A percentile compares a stretch with the other conserved stretches of the same genome.
Evolutionary conservation across 1,140 invertebrate genomes (phyloP).

Genomic region (Leptinotarsa defecta): DNA sequence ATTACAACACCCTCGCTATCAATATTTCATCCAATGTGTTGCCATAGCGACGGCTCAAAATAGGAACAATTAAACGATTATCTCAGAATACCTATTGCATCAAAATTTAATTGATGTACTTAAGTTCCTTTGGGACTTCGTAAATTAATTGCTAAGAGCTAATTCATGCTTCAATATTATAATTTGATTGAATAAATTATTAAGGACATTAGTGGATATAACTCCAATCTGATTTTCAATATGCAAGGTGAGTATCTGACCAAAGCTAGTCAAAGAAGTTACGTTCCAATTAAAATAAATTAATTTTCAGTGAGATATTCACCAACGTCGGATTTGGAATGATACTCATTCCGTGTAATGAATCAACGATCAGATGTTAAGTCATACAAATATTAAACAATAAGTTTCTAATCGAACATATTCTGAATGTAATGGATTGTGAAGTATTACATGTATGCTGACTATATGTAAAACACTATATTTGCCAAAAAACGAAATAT

Average conservation of each 20-base stretch:
- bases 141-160: slow-evolving; percentile 10
- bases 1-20: too few relatives aligned
- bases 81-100: slow-evolving; percentile 9
- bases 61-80: neutral
- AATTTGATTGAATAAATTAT: slow-evolving; percentile 17
- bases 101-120: slow-evolving; percentile 9
- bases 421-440: too few relatives aligned
- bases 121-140: slow-evolving; percentile 9
- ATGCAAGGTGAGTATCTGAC: neutral
- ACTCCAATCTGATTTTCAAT: neutral
- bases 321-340: neutral
- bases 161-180: slow-evolving; percentile 5
- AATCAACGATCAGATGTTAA: neutral
- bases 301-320: neutral
- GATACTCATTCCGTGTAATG: neutral
- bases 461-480: too few relatives aligned
- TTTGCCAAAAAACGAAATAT: too few relatives aligned
- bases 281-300: neutral
- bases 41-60: too few relatives aligned
- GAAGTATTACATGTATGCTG: too few relatives aligned
- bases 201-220: neutral
- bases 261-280: neutral
- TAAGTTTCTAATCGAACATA: too few relatives aligned
- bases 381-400: too few relatives aligned
- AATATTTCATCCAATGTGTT: too few relatives aligned